A percentile compares a stretch with the other conserved stretches of the same genome.
These are phyloP conservation scores for Climacteris rufus DNA, from an alignment of 2,113 vertebrate species.

Conservation along the genomic window DNA sequence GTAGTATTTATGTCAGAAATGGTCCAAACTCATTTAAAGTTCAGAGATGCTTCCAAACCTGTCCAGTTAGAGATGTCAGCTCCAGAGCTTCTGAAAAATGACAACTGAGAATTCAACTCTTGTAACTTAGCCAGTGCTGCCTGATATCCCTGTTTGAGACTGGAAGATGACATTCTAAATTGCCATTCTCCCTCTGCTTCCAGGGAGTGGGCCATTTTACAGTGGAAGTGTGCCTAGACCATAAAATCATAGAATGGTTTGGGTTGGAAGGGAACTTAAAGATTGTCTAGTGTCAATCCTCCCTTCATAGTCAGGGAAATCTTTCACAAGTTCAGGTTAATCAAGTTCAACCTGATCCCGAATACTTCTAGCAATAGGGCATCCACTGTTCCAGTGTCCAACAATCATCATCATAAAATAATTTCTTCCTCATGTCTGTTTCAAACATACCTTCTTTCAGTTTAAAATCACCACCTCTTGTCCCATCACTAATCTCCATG, in stretches of 20 bases:
- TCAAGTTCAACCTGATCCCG: not conserved
- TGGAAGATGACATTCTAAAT: not conserved
- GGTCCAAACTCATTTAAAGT: not conserved
- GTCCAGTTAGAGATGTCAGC: not conserved
- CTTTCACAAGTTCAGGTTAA: not conserved
- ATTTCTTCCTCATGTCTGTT: not conserved
- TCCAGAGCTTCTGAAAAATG: not conserved
- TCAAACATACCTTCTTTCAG: not conserved
- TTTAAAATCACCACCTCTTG: not conserved
- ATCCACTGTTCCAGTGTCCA: not conserved
- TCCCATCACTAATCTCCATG: not conserved
- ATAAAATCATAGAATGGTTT: not conserved
- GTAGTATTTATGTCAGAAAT: not conserved
- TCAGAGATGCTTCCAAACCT: not conserved
- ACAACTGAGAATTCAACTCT: not conserved
- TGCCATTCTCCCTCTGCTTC: not conserved
- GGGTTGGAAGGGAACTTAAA: not conserved
- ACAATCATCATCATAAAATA: accelerated
- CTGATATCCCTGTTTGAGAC: not conserved
- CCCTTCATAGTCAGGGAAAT: too few species aligned
- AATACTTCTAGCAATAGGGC: not conserved
- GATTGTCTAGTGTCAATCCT: not conserved
- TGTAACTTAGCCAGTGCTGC: not conserved
- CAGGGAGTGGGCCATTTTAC: not conserved
- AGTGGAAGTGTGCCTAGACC: not conserved